Conservation (phyloP, 2,113 vertebrate species). For the Pimephales promelas region DNA sequence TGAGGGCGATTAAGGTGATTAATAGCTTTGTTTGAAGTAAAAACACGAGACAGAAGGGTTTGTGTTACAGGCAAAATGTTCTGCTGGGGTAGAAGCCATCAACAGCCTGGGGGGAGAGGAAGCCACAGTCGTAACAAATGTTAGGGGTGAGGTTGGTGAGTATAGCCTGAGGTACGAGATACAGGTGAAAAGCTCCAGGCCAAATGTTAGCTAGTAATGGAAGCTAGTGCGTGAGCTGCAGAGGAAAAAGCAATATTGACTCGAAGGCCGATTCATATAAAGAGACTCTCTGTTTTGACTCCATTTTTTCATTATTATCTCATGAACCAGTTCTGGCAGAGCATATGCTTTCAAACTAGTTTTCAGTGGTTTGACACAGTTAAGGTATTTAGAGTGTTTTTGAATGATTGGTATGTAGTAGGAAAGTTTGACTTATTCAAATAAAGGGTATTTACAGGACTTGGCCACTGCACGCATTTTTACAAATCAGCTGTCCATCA, state of each 20-base stretch:
- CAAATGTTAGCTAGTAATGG: constrained; percentile 69
- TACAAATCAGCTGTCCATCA: constrained; percentile 8
- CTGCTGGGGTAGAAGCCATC: constrained; percentile 74
- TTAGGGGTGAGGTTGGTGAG: constrained; percentile 48
- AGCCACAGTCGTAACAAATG: constrained; percentile 39
- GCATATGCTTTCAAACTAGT: not conserved
- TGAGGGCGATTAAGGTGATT: constrained; percentile 87
- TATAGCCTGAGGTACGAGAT: constrained; percentile 47
- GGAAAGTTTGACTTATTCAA: constrained; percentile 11
- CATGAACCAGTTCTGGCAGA: constrained; percentile 20
- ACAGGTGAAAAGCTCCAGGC: constrained; percentile 64
- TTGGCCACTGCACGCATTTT: not conserved
- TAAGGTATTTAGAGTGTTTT: not conserved
- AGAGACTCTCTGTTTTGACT: constrained; percentile 64
- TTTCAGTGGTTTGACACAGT: constrained; percentile 24
- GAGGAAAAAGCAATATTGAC: constrained; percentile 72
- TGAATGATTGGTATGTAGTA: not conserved
- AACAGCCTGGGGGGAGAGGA: constrained; percentile 50
- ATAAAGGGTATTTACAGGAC: not conserved
- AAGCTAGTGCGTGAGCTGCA: constrained; percentile 67
- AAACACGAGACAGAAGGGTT: constrained; percentile 83
- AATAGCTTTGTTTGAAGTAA: constrained; percentile 87
- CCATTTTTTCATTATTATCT: constrained; percentile 56
- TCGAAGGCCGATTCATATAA: constrained; percentile 52
- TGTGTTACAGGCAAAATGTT: constrained; percentile 86